Evolutionary conservation across 1,140 invertebrate species (phyloP), one percentile per base, ranked within the genome.

Genomic region (Drosophila murphyi): DNA sequence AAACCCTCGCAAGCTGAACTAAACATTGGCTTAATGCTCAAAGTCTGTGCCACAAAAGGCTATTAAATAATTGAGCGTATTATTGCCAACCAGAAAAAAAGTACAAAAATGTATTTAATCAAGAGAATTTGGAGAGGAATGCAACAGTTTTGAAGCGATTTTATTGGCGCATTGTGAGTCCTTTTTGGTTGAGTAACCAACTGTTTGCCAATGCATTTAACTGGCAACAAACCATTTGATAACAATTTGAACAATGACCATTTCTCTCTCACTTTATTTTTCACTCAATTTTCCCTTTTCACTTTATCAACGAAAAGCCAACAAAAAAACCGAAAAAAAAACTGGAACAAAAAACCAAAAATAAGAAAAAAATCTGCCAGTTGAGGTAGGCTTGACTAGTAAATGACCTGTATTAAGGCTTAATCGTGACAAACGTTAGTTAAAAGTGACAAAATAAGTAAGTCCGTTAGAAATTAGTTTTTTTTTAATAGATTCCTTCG

Each of bases 151-250:
- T 20, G 10, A 45, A 62, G 50, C 28, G 59, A 50, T 48, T 69
- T 78, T 78, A 78, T 74, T 82, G 80, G 78, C 60, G 52, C 50
- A 72, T 68, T 73, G 63, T 68, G 56, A 34, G 69, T 70, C 59
- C 63, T 65, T 82, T 82, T 71, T 45, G 57, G 41, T 51, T 75
- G 69, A 67, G 55, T 74, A 75, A 86, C 72, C 77, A 75, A 86
- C 72, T 87, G 82, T 87, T 86, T 86, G 78, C 75, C 78, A 77
- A 86, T 86, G 82, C 82, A 86, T 86, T 87, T 75, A 74, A 70
- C 72, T 69, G 71, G 56, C 67, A 74, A 65, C 65, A 70, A 70
- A 35, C 57, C 65, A 74, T 69, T 74, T 61, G 72, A 74, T 70
- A 74, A 74, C 72, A 74, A 74, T 74, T 74, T 62, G 67, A 70